These are phyloP conservation scores for Ondatra zibethicus DNA, from an alignment of 2,113 vertebrate genomes.

Conservation along the genomic window DNA sequence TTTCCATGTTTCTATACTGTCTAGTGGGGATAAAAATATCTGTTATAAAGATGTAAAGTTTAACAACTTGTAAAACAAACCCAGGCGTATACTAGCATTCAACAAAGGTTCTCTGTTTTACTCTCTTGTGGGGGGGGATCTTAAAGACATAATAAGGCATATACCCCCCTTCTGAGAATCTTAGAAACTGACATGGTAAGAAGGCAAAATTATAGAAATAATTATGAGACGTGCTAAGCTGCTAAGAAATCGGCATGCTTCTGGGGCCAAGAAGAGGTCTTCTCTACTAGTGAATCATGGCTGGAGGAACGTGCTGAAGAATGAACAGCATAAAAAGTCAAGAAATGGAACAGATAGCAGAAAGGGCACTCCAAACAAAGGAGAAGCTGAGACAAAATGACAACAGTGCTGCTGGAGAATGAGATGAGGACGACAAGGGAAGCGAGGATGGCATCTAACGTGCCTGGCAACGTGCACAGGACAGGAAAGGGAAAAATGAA, in stretches of 20 bases:
- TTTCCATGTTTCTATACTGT: neutral
- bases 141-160: neutral
- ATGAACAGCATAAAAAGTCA: neutral
- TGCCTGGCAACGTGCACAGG: neutral
- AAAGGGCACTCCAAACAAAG: neutral
- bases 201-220: neutral
- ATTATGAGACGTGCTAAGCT: neutral
- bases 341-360: neutral
- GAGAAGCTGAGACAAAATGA: neutral
- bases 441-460: too few species aligned
- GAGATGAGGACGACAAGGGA: too few species aligned
- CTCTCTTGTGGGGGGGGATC: neutral
- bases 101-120: neutral
- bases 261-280: neutral
- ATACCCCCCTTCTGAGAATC: neutral
- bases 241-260: neutral
- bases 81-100: neutral
- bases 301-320: neutral
- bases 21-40: neutral
- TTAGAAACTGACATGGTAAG: neutral
- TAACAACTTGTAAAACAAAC: conserved; percentile 36
- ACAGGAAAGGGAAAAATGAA: neutral
- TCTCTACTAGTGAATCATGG: neutral
- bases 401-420: rapidly evolving
- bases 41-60: conserved; percentile 3